Percentiles rank a stretch among this genome's conserved stretches.
Conservation (phyloP, 2,113 vertebrate species). For the Leucosticte australis region DNA sequence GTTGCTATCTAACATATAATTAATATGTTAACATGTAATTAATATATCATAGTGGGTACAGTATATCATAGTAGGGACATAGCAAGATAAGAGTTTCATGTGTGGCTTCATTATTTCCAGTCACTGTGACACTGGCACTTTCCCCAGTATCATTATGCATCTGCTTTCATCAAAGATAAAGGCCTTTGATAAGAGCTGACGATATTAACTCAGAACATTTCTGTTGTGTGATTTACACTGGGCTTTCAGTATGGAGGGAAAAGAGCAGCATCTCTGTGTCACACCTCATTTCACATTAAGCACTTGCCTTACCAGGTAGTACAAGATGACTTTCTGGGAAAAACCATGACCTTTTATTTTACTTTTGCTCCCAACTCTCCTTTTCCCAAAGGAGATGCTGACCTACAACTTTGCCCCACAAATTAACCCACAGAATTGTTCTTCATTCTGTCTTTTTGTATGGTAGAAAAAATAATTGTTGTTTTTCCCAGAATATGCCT, state of each 20-base stretch:
- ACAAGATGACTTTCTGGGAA: not conserved
- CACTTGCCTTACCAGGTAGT: not conserved
- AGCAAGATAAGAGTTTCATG: not conserved
- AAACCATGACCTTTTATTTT: not conserved
- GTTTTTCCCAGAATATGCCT: conserved; percentile 84
- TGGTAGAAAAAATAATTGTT: not conserved
- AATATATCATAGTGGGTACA: not conserved
- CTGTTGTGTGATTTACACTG: not conserved
- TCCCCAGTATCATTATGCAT: not conserved
- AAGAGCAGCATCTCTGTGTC: not conserved
- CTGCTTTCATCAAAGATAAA: not conserved
- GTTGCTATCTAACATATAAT: not conserved
- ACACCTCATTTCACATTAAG: not conserved
- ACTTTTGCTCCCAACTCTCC: not conserved
- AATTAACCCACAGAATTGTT: not conserved
- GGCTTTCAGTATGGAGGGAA: not conserved
- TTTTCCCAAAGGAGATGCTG: not conserved
- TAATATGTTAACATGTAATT: not conserved
- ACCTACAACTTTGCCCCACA: not conserved
- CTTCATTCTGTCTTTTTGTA: not conserved
- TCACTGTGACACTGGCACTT: not conserved
- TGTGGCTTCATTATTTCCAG: not conserved
- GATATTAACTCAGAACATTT: not conserved
- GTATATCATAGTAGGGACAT: not conserved
- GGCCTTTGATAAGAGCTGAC: not conserved